phyloP scores from a whole-genome alignment of 2,113 vertebrate species.

The Nematolebias whitei region DNA sequence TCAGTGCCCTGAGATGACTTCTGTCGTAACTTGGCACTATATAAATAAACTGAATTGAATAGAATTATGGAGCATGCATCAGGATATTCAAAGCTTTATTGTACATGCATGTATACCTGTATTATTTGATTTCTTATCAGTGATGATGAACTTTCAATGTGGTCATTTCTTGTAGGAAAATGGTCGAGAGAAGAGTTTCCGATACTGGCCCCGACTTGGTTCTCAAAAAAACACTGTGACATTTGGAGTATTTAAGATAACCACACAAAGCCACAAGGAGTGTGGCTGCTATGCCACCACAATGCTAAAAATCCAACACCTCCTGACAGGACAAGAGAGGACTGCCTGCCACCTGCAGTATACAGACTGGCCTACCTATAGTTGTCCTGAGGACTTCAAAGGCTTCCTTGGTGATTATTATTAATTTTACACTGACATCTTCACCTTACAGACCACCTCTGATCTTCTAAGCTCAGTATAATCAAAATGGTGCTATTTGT shows the following conservation, averaged over 20 bases:
- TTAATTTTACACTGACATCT: too few species aligned
- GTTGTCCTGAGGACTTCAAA: conserved; percentile 94
- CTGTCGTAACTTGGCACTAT: too few species aligned
- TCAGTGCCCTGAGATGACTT: too few species aligned
- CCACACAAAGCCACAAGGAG: conserved; percentile 94
- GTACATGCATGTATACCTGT: too few species aligned
- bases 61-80: too few species aligned
- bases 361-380: conserved; percentile 97
- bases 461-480: background rate
- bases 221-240: conserved; percentile 95
- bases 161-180: conserved; percentile 82
- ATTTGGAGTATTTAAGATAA: conserved; percentile 96
- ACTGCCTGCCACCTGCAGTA: conserved; percentile 99
- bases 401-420: conserved; percentile 91
- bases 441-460: too few species aligned
- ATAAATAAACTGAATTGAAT: too few species aligned
- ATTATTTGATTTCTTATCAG: too few species aligned
- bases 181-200: conserved; percentile 94
- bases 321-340: conserved; percentile 92
- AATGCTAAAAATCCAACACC: conserved; percentile 94
- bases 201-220: conserved; percentile 96
- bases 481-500: background rate
- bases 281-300: conserved; percentile 98
- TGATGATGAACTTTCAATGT: background rate
- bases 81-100: too few species aligned